Evolutionary conservation across 35 echinoderm and acorn worm species (phyloP), one percentile per base, ranked within the genome.

Genomic region (Anneissia japonica): DNA sequence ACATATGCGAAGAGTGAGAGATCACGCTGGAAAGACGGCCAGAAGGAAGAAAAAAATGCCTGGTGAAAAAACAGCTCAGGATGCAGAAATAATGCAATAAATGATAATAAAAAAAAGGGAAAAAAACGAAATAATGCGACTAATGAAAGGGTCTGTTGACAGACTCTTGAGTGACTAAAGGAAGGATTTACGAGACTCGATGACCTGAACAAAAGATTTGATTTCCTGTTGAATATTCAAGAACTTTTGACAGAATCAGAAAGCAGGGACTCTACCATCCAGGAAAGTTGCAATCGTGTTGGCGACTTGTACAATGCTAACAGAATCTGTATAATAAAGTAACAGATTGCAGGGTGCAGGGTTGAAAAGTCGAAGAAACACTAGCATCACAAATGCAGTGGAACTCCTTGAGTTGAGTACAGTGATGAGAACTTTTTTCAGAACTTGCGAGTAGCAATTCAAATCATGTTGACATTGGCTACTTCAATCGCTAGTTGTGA

Each of bases 301-400:
- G 82, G 82, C 3, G 82, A 84, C 12, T 45, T 88, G 5, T 75
- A 86, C 40, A 80, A 46, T 80, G 28, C 36, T 17, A 77, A 81
- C 40, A 81, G 75, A 37, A 80, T 29, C 31, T 88, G 77, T 81
- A 81, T 33, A 35, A 88, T 55, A 77, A 81, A 81, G 75, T 88
- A 32, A 46, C 81, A 37, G 86, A 88, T 46, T 88, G 76, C 37
- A 88, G 86, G 41, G 81, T 88, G 86, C 28, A n/a, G n/a, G 51
- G 32, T 77, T 88, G 36, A 79, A 37, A 88, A 88, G 77, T 81
- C 76, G 76, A 79, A 36, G 3, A 23, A 46, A 88, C 75, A 77
- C 40, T 29, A 81, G 26, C 32, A 39, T 81, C 35, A 79, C 75
- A 88, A 80, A 79, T 39, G 9, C 75, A 41, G 75, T 11, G 40